phyloP scores from a whole-genome alignment of 53 echinoderm and acorn worm species.

The Paracentrotus lividus region DNA sequence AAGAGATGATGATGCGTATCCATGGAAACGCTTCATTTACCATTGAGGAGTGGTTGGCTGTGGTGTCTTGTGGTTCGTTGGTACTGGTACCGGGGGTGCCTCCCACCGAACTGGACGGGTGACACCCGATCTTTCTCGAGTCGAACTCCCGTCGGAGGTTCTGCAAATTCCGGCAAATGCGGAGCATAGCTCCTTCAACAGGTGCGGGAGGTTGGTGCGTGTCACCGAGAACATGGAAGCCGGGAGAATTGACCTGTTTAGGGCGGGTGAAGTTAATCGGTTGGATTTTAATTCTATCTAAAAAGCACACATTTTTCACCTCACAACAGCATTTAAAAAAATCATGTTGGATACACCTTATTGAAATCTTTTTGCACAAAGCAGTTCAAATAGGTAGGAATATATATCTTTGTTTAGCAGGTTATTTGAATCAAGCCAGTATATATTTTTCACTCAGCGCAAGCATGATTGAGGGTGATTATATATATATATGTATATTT shows the following conservation, averaged over 20 bases:
- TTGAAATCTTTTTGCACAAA: neutral
- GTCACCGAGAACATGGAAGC: conserved; percentile 92
- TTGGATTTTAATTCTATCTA: neutral
- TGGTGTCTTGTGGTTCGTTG: conserved; percentile 72
- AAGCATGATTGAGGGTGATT: neutral
- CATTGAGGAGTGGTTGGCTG: conserved; percentile 85
- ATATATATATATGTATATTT: neutral
- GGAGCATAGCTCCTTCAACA: conserved; percentile 97
- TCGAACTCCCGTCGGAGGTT: conserved; percentile 93
- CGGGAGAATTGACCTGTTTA: conserved; percentile 94
- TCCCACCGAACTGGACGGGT: conserved; percentile 82
- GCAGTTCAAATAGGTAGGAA: neutral
- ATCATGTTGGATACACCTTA: neutral
- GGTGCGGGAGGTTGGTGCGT: conserved; percentile 94
- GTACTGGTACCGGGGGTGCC: conserved; percentile 78
- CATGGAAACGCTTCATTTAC: conserved; percentile 76
- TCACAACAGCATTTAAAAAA: neutral
- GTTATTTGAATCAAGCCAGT: conserved; percentile 7
- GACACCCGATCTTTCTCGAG: conserved; percentile 86
- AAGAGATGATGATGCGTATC: conserved; percentile 51
- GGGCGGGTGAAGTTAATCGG: conserved; percentile 7
- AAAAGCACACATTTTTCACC: conserved; percentile 8
- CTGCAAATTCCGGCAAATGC: conserved; percentile 96
- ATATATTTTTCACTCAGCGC: conserved; percentile 1
- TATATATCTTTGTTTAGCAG: neutral